phyloP scores from a whole-genome alignment of 2,797 vertebrate species.

The Enteromius mattozi region DNA sequence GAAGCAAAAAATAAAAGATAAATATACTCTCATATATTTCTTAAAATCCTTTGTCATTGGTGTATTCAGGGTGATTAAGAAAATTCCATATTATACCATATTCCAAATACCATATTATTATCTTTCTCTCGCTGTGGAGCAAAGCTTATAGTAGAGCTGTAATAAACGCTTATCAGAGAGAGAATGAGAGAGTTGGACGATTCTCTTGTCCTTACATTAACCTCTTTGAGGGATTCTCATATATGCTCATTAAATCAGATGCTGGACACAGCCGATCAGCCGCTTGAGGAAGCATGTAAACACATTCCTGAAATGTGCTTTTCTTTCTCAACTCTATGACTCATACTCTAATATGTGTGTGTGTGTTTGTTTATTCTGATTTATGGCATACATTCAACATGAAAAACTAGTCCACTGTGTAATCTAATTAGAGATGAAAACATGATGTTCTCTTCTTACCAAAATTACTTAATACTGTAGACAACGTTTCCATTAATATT shows the following conservation, averaged over 20 bases:
- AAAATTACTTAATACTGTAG: neutral
- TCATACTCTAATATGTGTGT: slow-evolving; percentile 11
- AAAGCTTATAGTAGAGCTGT: slow-evolving; percentile 3
- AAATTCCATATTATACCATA: too few relatives aligned
- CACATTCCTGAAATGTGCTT: slow-evolving; percentile 38
- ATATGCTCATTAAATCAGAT: slow-evolving; percentile 34
- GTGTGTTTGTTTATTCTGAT: slow-evolving; percentile 39
- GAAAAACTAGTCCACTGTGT: slow-evolving; percentile 39
- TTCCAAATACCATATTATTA: neutral
- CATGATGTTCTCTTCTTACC: slow-evolving; percentile 47
- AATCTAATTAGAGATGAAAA: slow-evolving; percentile 49
- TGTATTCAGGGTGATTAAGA: neutral
- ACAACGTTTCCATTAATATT: slow-evolving; percentile 3
- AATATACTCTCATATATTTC: neutral
- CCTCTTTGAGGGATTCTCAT: slow-evolving; percentile 48
- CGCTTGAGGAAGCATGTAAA: slow-evolving; percentile 42
- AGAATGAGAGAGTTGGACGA: neutral
- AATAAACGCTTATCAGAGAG: slow-evolving; percentile 15
- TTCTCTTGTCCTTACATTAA: slow-evolving; percentile 41
- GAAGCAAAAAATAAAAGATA: too few relatives aligned
- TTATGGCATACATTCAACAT: slow-evolving; percentile 39
- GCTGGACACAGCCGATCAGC: slow-evolving; percentile 41
- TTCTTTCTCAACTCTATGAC: slow-evolving; percentile 18
- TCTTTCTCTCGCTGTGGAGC: neutral
- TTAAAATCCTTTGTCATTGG: neutral